These are phyloP conservation scores for Druceiella hillmani DNA, from an alignment of 2,888 invertebrate genomes.

Conservation along the genomic window DNA sequence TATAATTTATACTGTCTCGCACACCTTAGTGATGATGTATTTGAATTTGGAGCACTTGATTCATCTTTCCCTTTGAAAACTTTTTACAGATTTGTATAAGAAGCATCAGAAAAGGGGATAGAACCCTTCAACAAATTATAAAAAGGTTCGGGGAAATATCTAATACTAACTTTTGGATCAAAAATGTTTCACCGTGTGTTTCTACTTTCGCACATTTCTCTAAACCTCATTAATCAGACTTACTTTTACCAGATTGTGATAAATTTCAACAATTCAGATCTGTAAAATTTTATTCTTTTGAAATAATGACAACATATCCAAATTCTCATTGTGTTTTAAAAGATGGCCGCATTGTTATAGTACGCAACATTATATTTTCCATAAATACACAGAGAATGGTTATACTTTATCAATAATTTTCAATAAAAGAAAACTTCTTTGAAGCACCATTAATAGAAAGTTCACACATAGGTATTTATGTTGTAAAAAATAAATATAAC, in stretches of 20 bases:
- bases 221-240: slow-evolving; percentile 1
- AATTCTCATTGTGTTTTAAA: slow-evolving; percentile 7
- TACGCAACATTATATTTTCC: slow-evolving; percentile 5
- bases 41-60: slow-evolving; percentile 19
- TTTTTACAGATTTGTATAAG: slow-evolving; percentile 16
- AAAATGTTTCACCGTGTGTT: slow-evolving; percentile 8
- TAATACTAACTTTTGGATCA: slow-evolving; percentile 6
- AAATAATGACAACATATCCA: slow-evolving; percentile 9
- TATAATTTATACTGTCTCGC: slow-evolving; percentile 17
- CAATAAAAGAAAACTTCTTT: slow-evolving; percentile 14
- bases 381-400: slow-evolving; percentile 9
- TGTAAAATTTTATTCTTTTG: slow-evolving; percentile 9
- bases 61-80: slow-evolving; percentile 19
- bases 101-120: slow-evolving; percentile 32
- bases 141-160: slow-evolving; percentile 13
- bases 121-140: slow-evolving; percentile 27
- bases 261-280: background rate
- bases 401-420: slow-evolving; percentile 10
- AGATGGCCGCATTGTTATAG: slow-evolving; percentile 7
- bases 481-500: slow-evolving; percentile 2
- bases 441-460: slow-evolving; percentile 11
- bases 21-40: slow-evolving; percentile 16
- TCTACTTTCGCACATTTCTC: background rate
- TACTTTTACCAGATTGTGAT: slow-evolving; percentile 3
- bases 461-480: slow-evolving; percentile 10